Base-by-base conservation (phyloP, 2,888 invertebrate genomes). In the Chrysodeixis includens region DNA sequence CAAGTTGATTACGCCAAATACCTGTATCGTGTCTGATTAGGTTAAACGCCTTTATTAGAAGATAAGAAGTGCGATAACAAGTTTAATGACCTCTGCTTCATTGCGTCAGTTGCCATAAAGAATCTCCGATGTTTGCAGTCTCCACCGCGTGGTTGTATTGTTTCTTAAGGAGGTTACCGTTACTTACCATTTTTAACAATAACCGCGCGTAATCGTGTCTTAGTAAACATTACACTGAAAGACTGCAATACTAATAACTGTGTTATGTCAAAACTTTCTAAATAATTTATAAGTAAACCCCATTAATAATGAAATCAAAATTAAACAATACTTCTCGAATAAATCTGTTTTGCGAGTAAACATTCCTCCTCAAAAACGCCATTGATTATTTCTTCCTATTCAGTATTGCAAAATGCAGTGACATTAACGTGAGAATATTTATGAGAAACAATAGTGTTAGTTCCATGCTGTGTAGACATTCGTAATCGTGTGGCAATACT, bases 61-160 rank as follows among this genome's bases (percentile, higher is more conserved):
- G 56, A 66, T 71, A 66, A 70, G 65, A 3, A 22, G 32, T 14
- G 40, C 51, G 61, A 59, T 66, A 57, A 30, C 18, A 30, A 35
- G 62, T 32, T 62, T 30, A 56, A 62, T 70, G 66, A 66, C 62
- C 62, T 70, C 44, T 52, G n/a, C n/a, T 30, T 4, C 7, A 35
- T 57, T n/a, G 4, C 20, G 5, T 35, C 20, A 22, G 20, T 9
- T 35, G 14, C 35, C 35, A 26, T 32, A 53, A 52, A 40, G 10
- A 20, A 46, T 44, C 30, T 54, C 30, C 16, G 35, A 61, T 59
- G 26, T 20, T 76, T 76, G 81, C 74, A 81, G 71, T 83, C 81
- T 84, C 73, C 79, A 81, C 74, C 82, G 74, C 74, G 66, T 75
- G 74, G 71, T 76, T 76, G 84, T 89, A 88, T 90, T 89, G 90